Evolutionary conservation across 2,797 vertebrate species (phyloP).

Genomic region (Harpagifer antarcticus): DNA sequence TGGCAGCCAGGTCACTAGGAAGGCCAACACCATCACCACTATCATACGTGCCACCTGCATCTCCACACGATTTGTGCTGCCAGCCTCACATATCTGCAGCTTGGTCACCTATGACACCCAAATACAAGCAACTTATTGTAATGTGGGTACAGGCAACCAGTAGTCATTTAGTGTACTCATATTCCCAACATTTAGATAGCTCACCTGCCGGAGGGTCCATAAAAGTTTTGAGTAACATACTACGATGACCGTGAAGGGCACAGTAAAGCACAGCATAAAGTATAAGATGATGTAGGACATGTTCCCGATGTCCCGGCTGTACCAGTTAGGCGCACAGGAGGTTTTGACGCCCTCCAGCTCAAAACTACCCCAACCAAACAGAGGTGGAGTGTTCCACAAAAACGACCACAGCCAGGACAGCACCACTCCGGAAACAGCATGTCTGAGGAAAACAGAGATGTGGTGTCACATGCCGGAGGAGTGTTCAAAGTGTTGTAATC

Average conservation of each 20-base stretch:
- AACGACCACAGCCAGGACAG: conserved; percentile 87
- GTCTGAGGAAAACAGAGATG: conserved; percentile 54
- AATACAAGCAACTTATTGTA: background rate
- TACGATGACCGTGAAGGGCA: conserved; percentile 81
- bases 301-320: conserved; percentile 77
- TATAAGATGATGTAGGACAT: conserved; percentile 85
- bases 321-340: conserved; percentile 86
- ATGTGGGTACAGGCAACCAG: background rate
- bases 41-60: conserved; percentile 89
- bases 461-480: conserved; percentile 6
- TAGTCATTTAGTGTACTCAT: background rate
- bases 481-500: background rate
- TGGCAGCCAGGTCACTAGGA: conserved; percentile 89
- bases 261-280: conserved; percentile 83
- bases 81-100: conserved; percentile 71
- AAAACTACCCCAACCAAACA: conserved; percentile 85
- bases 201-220: conserved; percentile 83
- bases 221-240: conserved; percentile 80
- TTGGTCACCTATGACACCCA: conserved; percentile 73
- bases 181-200: background rate
- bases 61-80: conserved; percentile 82
- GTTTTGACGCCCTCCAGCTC: conserved; percentile 82
- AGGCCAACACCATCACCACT: conserved; percentile 89
- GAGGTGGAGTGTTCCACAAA: conserved; percentile 85
- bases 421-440: conserved; percentile 81